A percentile compares a stretch with the other conserved stretches of the same genome.
These are phyloP conservation scores for Mimas tiliae DNA, from an alignment of 2,888 invertebrate genomes.

Conservation along the genomic window DNA sequence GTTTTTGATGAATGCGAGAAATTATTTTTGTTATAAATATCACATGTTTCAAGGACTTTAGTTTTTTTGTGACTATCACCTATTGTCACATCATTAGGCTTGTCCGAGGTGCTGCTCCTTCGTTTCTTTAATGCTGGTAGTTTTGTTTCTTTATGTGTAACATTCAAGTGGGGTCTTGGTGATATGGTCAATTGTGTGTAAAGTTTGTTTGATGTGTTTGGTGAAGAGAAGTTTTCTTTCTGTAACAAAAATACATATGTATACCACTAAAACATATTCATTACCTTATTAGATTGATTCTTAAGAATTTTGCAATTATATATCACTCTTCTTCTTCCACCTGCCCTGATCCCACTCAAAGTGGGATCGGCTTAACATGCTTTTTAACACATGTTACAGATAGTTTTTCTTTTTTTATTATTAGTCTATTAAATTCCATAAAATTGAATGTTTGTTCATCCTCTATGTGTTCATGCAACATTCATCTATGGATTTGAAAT, in stretches of 20 bases:
- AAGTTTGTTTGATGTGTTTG: constrained; percentile 73
- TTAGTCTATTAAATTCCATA: too few relatives aligned
- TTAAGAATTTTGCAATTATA: too few relatives aligned
- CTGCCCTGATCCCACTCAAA: too few relatives aligned
- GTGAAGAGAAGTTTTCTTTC: constrained; percentile 73
- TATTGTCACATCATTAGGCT: constrained; percentile 69
- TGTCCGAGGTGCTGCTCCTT: constrained; percentile 78
- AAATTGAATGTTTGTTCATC: too few relatives aligned
- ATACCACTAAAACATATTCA: neutral
- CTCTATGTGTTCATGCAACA: too few relatives aligned
- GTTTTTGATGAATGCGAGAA: constrained; percentile 58
- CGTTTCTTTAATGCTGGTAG: constrained; percentile 74
- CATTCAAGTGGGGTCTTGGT: constrained; percentile 63
- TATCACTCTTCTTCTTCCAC: too few relatives aligned
- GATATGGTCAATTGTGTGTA: constrained; percentile 80
- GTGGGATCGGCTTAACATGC: too few relatives aligned
- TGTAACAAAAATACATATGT: constrained; percentile 47
- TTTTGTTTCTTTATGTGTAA: constrained; percentile 69
- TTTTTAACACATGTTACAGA: too few relatives aligned
- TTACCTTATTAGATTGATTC: neutral
- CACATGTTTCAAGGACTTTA: constrained; percentile 69
- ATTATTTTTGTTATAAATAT: constrained; percentile 70
- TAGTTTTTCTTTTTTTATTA: too few relatives aligned
- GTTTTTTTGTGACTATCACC: constrained; percentile 69
- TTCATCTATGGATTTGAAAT: too few relatives aligned